A percentile compares a stretch with the other conserved stretches of the same genome.
Evolutionary conservation across 2,113 vertebrate species (phyloP).

Genomic region (Toxotes jaculatrix): DNA sequence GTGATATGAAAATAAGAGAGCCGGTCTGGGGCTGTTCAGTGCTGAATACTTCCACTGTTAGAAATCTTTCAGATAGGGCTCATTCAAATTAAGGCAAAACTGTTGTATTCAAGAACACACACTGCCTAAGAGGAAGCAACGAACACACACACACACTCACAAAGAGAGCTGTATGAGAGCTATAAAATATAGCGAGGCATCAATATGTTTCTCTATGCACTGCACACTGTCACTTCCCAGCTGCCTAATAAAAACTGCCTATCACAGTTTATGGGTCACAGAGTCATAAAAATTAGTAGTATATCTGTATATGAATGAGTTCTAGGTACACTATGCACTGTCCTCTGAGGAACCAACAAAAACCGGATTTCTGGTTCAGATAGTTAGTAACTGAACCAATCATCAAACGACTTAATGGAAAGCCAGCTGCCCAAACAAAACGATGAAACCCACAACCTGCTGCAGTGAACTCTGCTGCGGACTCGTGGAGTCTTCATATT

Average conservation of each 20-base stretch:
- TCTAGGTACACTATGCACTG: not conserved
- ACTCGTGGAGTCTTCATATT: conserved; percentile 23
- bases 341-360: not conserved
- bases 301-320: not conserved
- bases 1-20: not conserved
- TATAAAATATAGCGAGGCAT: not conserved
- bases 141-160: not conserved
- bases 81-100: conserved; percentile 47
- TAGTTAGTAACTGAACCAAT: not conserved
- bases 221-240: conserved; percentile 13
- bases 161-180: conserved; percentile 12
- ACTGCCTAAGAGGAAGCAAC: conserved; percentile 30
- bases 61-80: not conserved
- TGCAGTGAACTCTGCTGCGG: not conserved
- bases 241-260: not conserved
- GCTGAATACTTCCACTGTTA: conserved; percentile 30
- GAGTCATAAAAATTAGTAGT: not conserved
- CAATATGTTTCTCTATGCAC: not conserved
- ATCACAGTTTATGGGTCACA: not conserved
- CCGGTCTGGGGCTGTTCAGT: not conserved
- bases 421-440: not conserved
- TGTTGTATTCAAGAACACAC: conserved; percentile 21
- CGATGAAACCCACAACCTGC: not conserved
- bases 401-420: not conserved
- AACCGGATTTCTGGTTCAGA: conserved; percentile 6